Conservation (phyloP, 2,888 invertebrate genomes). For the Meandrusa payeni region DNA sequence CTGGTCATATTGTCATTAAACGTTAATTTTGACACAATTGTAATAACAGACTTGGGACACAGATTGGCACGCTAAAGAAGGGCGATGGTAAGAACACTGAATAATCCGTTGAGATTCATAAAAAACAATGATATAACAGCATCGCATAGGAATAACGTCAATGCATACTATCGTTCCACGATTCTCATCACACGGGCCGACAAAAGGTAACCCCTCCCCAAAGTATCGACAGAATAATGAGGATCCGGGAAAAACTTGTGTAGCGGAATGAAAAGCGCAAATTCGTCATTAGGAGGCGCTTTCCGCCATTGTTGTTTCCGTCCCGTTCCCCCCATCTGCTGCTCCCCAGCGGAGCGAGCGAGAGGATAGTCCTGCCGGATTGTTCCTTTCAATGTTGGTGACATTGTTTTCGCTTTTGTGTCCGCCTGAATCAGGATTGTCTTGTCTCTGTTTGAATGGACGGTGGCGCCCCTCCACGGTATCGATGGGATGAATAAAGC, state of each 20-base stretch:
- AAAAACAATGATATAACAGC: too few species aligned
- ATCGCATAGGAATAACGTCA: too few species aligned
- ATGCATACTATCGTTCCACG: conserved; percentile 39
- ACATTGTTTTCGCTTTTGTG: conserved; percentile 81
- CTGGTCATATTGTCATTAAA: too few species aligned
- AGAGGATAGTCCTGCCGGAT: conserved; percentile 72
- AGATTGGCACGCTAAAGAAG: too few species aligned
- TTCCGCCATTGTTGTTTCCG: conserved; percentile 71
- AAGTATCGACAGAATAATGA: conserved; percentile 78
- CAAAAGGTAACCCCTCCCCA: conserved; percentile 67
- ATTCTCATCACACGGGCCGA: conserved; percentile 64
- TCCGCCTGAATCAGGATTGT: conserved; percentile 78
- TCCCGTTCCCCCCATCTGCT: conserved; percentile 45
- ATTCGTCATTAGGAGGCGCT: conserved; percentile 81
- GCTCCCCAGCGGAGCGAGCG: conserved; percentile 50
- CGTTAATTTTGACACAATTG: too few species aligned
- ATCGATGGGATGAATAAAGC: conserved; percentile 64
- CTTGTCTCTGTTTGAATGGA: conserved; percentile 79
- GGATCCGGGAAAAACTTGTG: conserved; percentile 80
- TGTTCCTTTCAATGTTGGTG: conserved; percentile 80
- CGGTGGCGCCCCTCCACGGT: conserved; percentile 77
- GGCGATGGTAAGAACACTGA: too few species aligned
- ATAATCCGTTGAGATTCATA: too few species aligned
- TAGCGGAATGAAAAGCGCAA: conserved; percentile 81
- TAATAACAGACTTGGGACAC: too few species aligned